Conservation (phyloP, 2,888 invertebrate species). For the Slavum lentiscoides region DNA sequence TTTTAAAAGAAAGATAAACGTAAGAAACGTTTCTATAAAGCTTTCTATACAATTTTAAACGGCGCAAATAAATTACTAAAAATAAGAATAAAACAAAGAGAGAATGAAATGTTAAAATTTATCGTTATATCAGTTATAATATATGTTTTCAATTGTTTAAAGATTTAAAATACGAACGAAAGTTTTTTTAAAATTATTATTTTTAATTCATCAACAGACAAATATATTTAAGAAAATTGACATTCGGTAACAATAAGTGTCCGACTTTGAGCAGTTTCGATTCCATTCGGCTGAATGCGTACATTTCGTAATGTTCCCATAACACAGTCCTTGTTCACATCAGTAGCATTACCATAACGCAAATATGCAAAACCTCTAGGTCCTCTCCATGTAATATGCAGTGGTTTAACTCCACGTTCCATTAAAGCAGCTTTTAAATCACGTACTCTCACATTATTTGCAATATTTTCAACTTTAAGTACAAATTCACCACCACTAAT, state of each 20-base stretch:
- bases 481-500: slow-evolving; percentile 56
- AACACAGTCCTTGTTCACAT: slow-evolving; percentile 35
- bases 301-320: slow-evolving; percentile 46
- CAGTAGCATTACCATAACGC: slow-evolving; percentile 60
- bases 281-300: slow-evolving; percentile 42
- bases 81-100: slow-evolving; percentile 26
- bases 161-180: slow-evolving; percentile 40
- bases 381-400: slow-evolving; percentile 70
- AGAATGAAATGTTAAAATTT: slow-evolving; percentile 27
- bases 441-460: slow-evolving; percentile 71
- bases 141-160: slow-evolving; percentile 33
- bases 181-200: not conserved
- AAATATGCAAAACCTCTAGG: slow-evolving; percentile 70
- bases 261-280: slow-evolving; percentile 50
- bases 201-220: slow-evolving; percentile 18
- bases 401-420: slow-evolving; percentile 74
- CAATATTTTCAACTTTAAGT: slow-evolving; percentile 71
- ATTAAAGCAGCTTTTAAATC: slow-evolving; percentile 75
- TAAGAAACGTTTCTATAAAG: slow-evolving; percentile 28
- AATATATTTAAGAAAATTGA: slow-evolving; percentile 33
- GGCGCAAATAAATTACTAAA: slow-evolving; percentile 20
- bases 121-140: slow-evolving; percentile 20
- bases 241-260: slow-evolving; percentile 48
- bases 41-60: slow-evolving; percentile 20
- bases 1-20: slow-evolving; percentile 1